These are phyloP conservation scores for Clusia tigrina DNA, from an alignment of 2,888 invertebrate genomes.

Conservation along the genomic window DNA sequence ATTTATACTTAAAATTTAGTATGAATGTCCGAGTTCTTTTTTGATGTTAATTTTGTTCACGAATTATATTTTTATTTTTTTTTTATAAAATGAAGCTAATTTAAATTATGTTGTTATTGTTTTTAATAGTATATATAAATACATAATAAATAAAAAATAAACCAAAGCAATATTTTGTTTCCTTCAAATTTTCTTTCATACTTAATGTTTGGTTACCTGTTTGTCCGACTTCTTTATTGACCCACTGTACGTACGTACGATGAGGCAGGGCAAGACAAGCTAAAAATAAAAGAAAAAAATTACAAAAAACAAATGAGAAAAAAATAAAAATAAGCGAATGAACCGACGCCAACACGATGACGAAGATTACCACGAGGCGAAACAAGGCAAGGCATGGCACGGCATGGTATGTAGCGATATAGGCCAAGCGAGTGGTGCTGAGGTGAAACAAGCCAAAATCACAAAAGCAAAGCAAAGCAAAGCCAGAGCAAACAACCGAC, in stretches of 20 bases:
- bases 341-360: neutral
- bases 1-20: too few relatives aligned
- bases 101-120: too few relatives aligned
- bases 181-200: too few relatives aligned
- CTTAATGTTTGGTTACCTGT: too few relatives aligned
- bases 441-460: neutral
- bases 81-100: too few relatives aligned
- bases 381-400: neutral
- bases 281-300: neutral
- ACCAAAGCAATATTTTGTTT: too few relatives aligned
- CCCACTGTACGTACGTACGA: neutral
- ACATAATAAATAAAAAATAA: too few relatives aligned
- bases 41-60: too few relatives aligned
- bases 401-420: neutral
- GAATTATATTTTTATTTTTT: too few relatives aligned
- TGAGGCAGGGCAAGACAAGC: neutral
- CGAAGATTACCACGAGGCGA: neutral
- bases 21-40: too few relatives aligned
- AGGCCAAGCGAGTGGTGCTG: neutral
- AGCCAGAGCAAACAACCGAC: neutral
- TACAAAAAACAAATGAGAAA: neutral
- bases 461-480: neutral
- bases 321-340: neutral
- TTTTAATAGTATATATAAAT: too few relatives aligned
- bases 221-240: too few relatives aligned